Evolutionary conservation across 2,888 invertebrate species (phyloP).

Genomic region (Ectemnius continuus): DNA sequence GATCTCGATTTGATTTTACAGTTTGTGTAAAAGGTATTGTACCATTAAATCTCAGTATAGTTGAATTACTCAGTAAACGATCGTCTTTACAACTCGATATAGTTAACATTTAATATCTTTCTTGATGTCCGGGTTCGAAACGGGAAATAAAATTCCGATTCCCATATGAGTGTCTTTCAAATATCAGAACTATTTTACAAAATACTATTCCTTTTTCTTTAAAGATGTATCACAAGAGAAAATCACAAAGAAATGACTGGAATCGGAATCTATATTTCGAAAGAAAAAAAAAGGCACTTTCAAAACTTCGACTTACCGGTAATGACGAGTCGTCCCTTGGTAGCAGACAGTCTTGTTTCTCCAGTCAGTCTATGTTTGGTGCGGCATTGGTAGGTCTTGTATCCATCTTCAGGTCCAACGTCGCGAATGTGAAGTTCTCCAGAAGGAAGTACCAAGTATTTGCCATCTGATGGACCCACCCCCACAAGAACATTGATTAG

Average conservation of each 20-base stretch:
- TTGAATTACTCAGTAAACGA: no score
- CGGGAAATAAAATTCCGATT: conserved; percentile 60
- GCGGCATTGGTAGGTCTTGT: conserved; percentile 95
- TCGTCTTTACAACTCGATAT: not conserved
- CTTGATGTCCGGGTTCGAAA: conserved; percentile 54
- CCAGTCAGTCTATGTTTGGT: conserved; percentile 96
- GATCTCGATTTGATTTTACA: no score
- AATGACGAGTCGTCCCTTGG: conserved; percentile 95
- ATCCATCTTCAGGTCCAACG: conserved; percentile 96
- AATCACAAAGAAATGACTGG: not conserved
- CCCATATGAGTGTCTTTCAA: not conserved
- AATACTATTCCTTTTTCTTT: no score
- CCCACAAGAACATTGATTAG: conserved; percentile 38
- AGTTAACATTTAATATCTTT: not conserved
- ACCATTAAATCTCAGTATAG: no score
- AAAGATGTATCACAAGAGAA: not conserved
- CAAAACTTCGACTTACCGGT: conserved; percentile 87
- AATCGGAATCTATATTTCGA: conserved; percentile 67
- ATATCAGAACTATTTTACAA: not conserved
- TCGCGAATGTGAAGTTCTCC: conserved; percentile 97
- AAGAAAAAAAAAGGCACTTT: conserved; percentile 67
- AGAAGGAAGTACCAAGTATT: conserved; percentile 95
- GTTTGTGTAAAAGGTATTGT: no score
- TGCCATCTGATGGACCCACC: conserved; percentile 85
- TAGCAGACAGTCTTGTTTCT: conserved; percentile 94